Conservation (phyloP, 2,888 invertebrate genomes). For the Temnothorax ravouxi region DNA sequence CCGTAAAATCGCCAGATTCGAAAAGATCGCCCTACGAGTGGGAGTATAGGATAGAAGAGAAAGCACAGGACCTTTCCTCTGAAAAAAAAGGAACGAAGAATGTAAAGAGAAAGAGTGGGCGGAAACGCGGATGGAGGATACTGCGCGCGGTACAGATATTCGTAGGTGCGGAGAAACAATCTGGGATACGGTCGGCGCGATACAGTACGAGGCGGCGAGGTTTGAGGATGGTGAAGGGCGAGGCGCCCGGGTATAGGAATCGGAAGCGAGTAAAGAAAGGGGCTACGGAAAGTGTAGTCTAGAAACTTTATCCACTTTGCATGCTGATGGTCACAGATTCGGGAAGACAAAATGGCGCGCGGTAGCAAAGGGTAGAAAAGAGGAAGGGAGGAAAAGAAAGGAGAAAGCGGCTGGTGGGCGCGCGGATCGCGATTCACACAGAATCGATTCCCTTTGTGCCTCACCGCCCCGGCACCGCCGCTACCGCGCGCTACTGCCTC, state of each 20-base stretch:
- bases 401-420: slow-evolving; percentile 57
- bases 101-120: neutral
- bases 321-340: slow-evolving; percentile 82
- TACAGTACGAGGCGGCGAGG: slow-evolving; percentile 60
- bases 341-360: slow-evolving; percentile 79
- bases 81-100: slow-evolving; percentile 27
- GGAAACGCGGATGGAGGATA: slow-evolving; percentile 41
- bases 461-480: slow-evolving; percentile 58
- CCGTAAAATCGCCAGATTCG: slow-evolving; percentile 41
- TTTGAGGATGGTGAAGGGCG: slow-evolving; percentile 51
- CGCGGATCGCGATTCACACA: slow-evolving; percentile 77
- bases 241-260: slow-evolving; percentile 71
- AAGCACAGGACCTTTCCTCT: slow-evolving; percentile 3
- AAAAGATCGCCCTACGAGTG: slow-evolving; percentile 24
- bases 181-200: slow-evolving; percentile 71
- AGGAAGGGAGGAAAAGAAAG: slow-evolving; percentile 40
- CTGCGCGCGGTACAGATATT: slow-evolving; percentile 46
- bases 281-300: slow-evolving; percentile 77
- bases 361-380: slow-evolving; percentile 47
- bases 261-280: slow-evolving; percentile 76
- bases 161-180: slow-evolving; percentile 75
- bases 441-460: slow-evolving; percentile 82
- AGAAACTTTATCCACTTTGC: slow-evolving; percentile 83
- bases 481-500: slow-evolving; percentile 55
- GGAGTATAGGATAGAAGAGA: neutral